Evolutionary conservation across 1,140 invertebrate genomes (phyloP), one percentile per base, ranked within the genome.

Genomic region (Danaus melanippus): DNA sequence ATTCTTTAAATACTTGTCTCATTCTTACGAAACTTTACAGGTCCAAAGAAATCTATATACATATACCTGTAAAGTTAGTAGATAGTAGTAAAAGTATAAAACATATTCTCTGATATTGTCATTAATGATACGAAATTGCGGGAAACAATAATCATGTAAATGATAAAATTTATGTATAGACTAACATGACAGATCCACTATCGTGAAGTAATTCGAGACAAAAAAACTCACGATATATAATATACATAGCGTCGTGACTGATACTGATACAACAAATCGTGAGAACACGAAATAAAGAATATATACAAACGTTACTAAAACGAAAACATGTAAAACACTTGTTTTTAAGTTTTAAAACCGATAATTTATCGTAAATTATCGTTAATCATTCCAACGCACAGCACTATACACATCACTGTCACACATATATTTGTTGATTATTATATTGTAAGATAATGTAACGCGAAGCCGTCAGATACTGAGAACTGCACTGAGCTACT

Each of bases 391-490:
- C 17, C 46, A 15, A 58, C 41, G 45, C 17, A 45, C 32, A 53
- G 46, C 46, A 59, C 46, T 58, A 44, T 44, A 50, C 46, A 50
- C 39, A 58, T 39, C 47, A 54, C 58, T 15, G 12, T 42, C 9
- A 15, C 21, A 39, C 21, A 12, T 9, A 46, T 48, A 52, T 17
- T 10, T 59, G 21, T 51, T 47, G 53, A 53, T 42, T 58, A 49
- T 54, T 53, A 17, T 58, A 55, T 43, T 48, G 12, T 54, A 62
- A 43, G 50, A 17, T 58, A 55, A 43, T 45, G 10, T 54, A 62
- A 43, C 58, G 66, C 74, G 70, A 80, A 71, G 73, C 75, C 74
- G 79, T 74, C 69, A 73, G 76, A 80, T 71, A 75, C 81, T 79
- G 81, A 63, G 76, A 78, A 71, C 74, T 74, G 66, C 74, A 77